A percentile compares a stretch with the other conserved stretches of the same genome.
phyloP scores from a whole-genome alignment of 2,113 vertebrate species.

The Mionectes macconnelli region DNA sequence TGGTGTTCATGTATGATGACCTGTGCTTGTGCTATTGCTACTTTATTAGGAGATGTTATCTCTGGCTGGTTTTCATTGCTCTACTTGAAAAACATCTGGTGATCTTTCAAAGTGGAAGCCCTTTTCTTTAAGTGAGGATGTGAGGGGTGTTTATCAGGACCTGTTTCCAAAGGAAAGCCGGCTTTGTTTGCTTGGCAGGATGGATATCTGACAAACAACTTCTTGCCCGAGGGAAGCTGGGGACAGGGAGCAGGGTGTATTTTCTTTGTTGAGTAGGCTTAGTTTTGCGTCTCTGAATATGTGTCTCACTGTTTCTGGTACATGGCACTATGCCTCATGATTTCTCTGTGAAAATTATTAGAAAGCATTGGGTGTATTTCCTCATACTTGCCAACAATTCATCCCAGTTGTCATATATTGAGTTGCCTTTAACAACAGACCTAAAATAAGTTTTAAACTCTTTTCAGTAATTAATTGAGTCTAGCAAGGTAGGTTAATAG shows the following conservation, averaged over 20 bases:
- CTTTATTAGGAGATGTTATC: neutral
- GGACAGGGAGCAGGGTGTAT: too few species aligned
- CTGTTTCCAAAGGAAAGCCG: neutral
- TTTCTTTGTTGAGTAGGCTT: neutral
- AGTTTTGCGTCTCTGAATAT: neutral
- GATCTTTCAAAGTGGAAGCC: neutral
- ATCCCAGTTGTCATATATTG: neutral
- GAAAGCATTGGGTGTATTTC: neutral
- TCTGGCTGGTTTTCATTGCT: neutral
- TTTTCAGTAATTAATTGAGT: neutral
- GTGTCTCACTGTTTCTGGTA: neutral
- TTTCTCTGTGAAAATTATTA: neutral
- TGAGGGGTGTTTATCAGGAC: neutral
- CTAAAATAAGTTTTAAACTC: neutral
- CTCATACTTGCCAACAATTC: neutral
- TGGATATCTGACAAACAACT: neutral
- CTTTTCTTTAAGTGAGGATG: neutral
- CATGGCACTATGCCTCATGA: neutral
- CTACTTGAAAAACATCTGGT: neutral
- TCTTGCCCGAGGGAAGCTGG: neutral
- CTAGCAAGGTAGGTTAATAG: neutral
- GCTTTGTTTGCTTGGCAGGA: neutral
- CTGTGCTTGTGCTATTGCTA: neutral
- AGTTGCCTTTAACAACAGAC: neutral
- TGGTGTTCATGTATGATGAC: rapidly evolving